Percentiles rank a stretch among this genome's conserved stretches.
phyloP scores from a whole-genome alignment of 1,140 invertebrate species.

The Solenopsis invicta region DNA sequence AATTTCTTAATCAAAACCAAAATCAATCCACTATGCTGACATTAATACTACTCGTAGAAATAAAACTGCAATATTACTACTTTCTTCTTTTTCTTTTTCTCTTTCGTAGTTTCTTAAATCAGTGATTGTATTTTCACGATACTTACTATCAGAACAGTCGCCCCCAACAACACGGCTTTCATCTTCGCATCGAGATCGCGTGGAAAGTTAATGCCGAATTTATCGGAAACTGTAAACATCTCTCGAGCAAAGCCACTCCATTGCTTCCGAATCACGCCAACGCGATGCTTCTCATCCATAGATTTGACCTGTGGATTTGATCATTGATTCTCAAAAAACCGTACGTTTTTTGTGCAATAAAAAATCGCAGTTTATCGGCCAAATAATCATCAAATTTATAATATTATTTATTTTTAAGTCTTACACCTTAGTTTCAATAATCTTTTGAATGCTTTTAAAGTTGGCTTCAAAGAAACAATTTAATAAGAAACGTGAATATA shows the following conservation, averaged over 20 bases:
- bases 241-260: constrained; percentile 92
- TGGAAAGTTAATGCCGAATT: constrained; percentile 93
- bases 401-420: neutral
- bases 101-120: neutral
- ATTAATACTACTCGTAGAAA: constrained; percentile 26
- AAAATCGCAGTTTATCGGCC: neutral
- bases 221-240: constrained; percentile 92
- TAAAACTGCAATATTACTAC: neutral
- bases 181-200: constrained; percentile 93
- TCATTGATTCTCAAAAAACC: neutral
- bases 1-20: neutral
- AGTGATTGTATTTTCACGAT: neutral
- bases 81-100: neutral
- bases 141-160: constrained; percentile 91
- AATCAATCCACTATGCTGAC: no score
- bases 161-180: constrained; percentile 93
- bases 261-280: constrained; percentile 93
- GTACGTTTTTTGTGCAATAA: neutral
- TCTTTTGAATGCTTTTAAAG: neutral
- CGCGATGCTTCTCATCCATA: constrained; percentile 88
- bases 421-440: neutral
- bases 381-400: neutral
- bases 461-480: neutral
- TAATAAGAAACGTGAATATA: neutral
- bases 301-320: constrained; percentile 88